Conservation (phyloP, 2,113 vertebrate species). For the Carollia perspicillata region DNA sequence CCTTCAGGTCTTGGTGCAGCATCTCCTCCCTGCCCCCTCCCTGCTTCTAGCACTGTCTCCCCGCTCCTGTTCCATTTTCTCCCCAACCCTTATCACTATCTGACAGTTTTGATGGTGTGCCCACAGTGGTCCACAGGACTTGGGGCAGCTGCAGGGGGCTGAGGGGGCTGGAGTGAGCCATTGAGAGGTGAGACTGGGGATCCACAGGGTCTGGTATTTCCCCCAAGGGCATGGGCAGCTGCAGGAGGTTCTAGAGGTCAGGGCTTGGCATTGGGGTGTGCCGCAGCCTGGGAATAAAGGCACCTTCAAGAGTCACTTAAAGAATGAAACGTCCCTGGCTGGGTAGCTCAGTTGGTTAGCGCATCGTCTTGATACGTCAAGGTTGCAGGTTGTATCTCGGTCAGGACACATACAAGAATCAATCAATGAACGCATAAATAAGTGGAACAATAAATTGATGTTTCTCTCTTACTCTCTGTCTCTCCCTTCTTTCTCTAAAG, state of each 20-base stretch:
- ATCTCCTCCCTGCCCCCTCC: background rate
- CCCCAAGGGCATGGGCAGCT: background rate
- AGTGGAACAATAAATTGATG: too few species aligned
- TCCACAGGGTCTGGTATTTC: background rate
- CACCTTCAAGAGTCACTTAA: background rate
- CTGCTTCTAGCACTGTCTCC: background rate
- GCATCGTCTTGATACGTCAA: too few species aligned
- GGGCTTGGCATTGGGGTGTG: background rate
- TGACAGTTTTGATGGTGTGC: background rate
- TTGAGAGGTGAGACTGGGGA: background rate
- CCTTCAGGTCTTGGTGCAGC: background rate
- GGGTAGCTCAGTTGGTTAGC: too few species aligned
- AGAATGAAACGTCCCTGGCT: background rate
- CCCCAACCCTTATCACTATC: background rate
- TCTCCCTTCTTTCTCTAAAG: too few species aligned
- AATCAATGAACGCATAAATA: too few species aligned
- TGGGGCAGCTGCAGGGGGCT: background rate
- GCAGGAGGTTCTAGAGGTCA: background rate
- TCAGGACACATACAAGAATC: too few species aligned
- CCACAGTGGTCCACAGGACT: rapidly evolving
- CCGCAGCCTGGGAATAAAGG: background rate
- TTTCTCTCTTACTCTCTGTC: too few species aligned
- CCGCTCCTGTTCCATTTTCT: background rate
- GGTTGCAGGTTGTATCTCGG: too few species aligned
- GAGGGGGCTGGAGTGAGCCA: background rate